A percentile compares a stretch with the other conserved stretches of the same genome.
Conservation (phyloP, 2,888 invertebrate genomes). For the Nomada fucata region DNA sequence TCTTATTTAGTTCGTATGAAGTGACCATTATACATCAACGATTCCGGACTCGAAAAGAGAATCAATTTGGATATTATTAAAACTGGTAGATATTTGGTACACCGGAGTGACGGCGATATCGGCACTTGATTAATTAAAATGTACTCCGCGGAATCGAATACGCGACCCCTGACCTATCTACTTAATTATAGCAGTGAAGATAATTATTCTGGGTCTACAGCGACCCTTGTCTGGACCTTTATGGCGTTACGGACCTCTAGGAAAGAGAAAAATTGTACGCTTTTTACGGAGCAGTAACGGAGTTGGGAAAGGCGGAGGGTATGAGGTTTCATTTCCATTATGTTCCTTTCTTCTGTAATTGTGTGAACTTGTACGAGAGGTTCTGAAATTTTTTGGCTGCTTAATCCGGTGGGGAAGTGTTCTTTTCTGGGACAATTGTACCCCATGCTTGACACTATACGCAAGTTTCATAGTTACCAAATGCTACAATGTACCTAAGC, state of each 20-base stretch:
- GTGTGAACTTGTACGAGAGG: background rate
- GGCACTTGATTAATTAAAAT: slow-evolving; percentile 18
- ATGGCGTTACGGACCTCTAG: background rate
- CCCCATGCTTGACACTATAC: background rate
- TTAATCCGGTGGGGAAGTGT: background rate
- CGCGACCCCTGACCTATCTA: slow-evolving; percentile 28
- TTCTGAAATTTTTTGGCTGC: background rate
- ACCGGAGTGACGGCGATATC: too few relatives aligned
- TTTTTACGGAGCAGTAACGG: background rate
- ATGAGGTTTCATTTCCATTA: slow-evolving; percentile 6
- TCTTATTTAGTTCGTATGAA: too few relatives aligned
- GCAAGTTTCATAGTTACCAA: background rate
- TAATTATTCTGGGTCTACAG: background rate
- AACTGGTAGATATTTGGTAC: background rate
- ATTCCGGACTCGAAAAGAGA: background rate
- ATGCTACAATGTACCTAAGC: too few relatives aligned
- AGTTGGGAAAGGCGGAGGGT: background rate
- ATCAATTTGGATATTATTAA: background rate
- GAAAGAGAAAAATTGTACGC: background rate
- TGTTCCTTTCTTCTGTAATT: background rate
- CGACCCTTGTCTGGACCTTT: background rate
- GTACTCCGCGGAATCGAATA: background rate
- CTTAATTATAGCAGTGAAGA: background rate
- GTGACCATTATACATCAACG: background rate
- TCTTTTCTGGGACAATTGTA: background rate